Evolutionary conservation across 2,888 invertebrate species (phyloP), one percentile per base, ranked within the genome.

Genomic region (Agriopis leucophaearia): DNA sequence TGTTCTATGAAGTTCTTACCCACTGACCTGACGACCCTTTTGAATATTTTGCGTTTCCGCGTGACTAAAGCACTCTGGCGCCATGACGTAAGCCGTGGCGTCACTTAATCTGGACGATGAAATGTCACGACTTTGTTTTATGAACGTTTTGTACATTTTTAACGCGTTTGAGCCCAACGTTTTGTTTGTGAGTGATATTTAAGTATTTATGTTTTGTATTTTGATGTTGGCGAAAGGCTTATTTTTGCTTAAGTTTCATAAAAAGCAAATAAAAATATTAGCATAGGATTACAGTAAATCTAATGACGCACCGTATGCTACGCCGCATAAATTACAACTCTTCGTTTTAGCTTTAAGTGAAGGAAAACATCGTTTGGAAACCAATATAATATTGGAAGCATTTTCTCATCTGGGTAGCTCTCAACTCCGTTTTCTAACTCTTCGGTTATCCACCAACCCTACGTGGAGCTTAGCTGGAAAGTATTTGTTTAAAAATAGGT

Each of bases 41-140:
- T 76, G 72, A 78, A 81, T 82, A 82, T 81, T 78, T 82, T 64
- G 68, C 62, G 66, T 72, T 72, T 73, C 63, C 68, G 71, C 71
- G 60, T 75, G 74, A 78, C 77, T 80, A 78, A 76, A 78, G 77
- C 58, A 74, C 64, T 71, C 45, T 51, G 55, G 56, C 66, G 51
- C 44, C 55, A 40, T 71, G 74, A 73, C 70, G 65, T 73, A 64
- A 73, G 35, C 13, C 36, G 9, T 38, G 60, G 18, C 60, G 35
- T 61, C 52, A 62, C 59, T 59, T 68, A 55, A 68, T 63, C 68
- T 66, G 60, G 65, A 64, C 47, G 56, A 59, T 68, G 60, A 73
- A 73, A 75, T 69, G 72, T 65, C 69, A 70, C 54, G 69, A 65
- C 61, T 61, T 69, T 73, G 64, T 66, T 61, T 58, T 67, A 52